Evolutionary conservation across 2,113 vertebrate species (phyloP).

Genomic region (Indri indri): DNA sequence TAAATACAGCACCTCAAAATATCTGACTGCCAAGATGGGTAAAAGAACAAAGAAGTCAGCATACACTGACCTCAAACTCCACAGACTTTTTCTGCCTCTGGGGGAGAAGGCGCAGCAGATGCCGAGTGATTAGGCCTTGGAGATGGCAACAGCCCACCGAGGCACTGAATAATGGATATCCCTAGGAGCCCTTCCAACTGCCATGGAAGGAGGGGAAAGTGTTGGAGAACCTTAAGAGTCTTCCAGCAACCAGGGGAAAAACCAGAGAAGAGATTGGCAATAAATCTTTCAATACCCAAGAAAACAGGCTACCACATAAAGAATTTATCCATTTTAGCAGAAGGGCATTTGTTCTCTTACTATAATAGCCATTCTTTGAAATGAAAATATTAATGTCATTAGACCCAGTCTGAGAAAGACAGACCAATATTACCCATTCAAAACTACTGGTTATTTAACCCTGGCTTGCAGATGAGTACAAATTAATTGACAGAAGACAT

Average conservation of each 20-base stretch:
- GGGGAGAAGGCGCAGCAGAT: background rate
- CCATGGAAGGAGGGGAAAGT: background rate
- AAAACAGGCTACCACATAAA: slow-evolving; percentile 52
- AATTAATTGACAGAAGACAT: slow-evolving; percentile 71
- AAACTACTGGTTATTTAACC: slow-evolving; percentile 71
- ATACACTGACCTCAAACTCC: background rate
- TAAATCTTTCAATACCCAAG: slow-evolving; percentile 82
- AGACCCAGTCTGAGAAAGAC: background rate
- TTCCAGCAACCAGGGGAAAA: slow-evolving; percentile 51
- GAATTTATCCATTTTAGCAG: background rate
- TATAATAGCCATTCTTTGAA: background rate
- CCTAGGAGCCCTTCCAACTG: background rate
- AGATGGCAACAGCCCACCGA: rapidly evolving
- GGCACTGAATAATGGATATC: slow-evolving; percentile 55
- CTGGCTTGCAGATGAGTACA: slow-evolving; percentile 71
- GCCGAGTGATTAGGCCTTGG: background rate
- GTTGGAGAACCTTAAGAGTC: slow-evolving; percentile 51
- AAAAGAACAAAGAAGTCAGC: slow-evolving; percentile 26
- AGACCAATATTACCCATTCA: background rate
- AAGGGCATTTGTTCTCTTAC: background rate
- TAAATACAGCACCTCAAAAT: slow-evolving; percentile 36
- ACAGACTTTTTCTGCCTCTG: background rate
- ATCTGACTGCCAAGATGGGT: background rate
- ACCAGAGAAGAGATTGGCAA: slow-evolving; percentile 69
- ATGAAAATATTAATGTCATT: background rate